Evolutionary conservation across 2,797 vertebrate genomes (phyloP).

Genomic region (Yasuhikotakia modesta): DNA sequence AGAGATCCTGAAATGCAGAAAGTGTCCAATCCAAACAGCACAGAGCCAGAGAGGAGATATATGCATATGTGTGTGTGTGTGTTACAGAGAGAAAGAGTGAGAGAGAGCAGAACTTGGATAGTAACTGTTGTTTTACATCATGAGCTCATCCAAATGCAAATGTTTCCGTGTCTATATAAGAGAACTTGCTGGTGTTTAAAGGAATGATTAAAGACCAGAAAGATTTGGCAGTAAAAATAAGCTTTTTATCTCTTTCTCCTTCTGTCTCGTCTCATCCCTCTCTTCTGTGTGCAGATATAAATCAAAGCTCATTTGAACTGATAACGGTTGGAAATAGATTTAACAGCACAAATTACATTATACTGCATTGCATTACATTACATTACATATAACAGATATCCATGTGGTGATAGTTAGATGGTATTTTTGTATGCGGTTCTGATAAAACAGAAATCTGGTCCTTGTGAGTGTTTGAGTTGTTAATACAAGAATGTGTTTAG

Average conservation of each 20-base stretch:
- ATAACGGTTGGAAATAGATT: conserved; percentile 26
- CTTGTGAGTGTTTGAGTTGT: background rate
- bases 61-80: conserved; percentile 3
- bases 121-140: conserved; percentile 30
- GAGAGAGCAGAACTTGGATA: conserved; percentile 8
- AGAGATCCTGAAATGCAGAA: conserved; percentile 30
- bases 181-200: conserved; percentile 20
- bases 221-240: conserved; percentile 25
- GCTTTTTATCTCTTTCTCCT: conserved; percentile 22
- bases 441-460: conserved; percentile 3
- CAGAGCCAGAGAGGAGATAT: conserved; percentile 26
- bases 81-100: background rate
- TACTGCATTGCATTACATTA: conserved; percentile 20
- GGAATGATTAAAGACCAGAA: conserved; percentile 33
- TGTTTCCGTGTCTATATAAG: conserved; percentile 31
- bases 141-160: conserved; percentile 39
- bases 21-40: conserved; percentile 43
- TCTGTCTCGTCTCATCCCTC: background rate
- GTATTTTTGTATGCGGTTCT: background rate
- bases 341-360: conserved; percentile 9
- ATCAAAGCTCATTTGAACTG: conserved; percentile 31
- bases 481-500: background rate
- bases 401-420: conserved; percentile 19
- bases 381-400: background rate
- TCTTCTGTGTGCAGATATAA: conserved; percentile 18